Evolutionary conservation across 1,140 invertebrate species (phyloP), one percentile per base, ranked within the genome.

Genomic region (Hestina assimilis): DNA sequence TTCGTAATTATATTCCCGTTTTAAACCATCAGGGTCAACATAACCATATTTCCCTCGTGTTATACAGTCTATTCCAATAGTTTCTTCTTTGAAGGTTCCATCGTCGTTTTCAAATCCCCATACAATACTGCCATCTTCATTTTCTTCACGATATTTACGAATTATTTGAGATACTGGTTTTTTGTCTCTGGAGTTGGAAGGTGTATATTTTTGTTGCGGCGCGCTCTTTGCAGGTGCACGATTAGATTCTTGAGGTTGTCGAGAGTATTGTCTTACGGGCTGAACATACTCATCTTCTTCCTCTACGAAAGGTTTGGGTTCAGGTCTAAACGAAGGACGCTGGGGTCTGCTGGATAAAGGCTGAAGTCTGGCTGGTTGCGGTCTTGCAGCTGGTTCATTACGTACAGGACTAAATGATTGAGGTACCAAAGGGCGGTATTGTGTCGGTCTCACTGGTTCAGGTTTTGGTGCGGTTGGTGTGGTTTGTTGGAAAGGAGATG

Each of bases 31-130:
- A 0, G 94, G 94, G 84, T 96, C 95, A 20, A 95, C 89, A 81
- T 95, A 96, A 20, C 95, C 95, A 68, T 95, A 96, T 72, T 94
- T 95, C 33, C 95, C 95, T 24, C 93, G 90, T 3, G 94, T 95
- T 29, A 96, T 90, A 75, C 95, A 96, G 71, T 96, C 94, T 9
- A 91, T 89, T 45, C 95, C 95, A 64, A 95, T 94, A 4, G 92
- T 91, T 81, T 96, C 95, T 74, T 96, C 95, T 72, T 96, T 96
- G 75, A 93, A 95, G 1, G 90, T 90, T 8, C 93, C 93, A 69
- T 94, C 93, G 53, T 95, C 94, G 72, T 95, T 96, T 87, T 95
- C 94, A 72, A 94, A 96, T 41, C 95, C 95, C 95, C 95, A 96
- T 0, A 93, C 94, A 51, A 96, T 96, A 59, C 93, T 95, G 4